Evolutionary conservation across 2,113 vertebrate genomes (phyloP).

Genomic region (Orthonyx spaldingii): DNA sequence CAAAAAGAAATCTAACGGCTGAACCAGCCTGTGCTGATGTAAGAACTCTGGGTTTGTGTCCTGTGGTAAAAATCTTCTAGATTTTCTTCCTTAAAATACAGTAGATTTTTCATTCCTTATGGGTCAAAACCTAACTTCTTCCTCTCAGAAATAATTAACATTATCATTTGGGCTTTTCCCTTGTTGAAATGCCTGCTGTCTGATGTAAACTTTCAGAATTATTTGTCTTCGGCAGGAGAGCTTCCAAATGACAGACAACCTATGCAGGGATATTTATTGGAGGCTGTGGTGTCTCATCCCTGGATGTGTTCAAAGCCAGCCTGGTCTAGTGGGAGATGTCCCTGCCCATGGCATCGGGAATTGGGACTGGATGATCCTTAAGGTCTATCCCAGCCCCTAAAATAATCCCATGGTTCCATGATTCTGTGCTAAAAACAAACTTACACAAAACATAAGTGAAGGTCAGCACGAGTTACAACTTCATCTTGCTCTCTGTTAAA

Average conservation of each 20-base stretch:
- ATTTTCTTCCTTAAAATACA: neutral
- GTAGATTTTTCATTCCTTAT: neutral
- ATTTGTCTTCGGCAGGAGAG: neutral
- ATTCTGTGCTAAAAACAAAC: neutral
- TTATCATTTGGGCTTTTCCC: neutral
- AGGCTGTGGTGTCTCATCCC: neutral
- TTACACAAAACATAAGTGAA: neutral
- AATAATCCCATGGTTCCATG: neutral
- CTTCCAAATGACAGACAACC: neutral
- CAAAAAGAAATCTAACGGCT: neutral
- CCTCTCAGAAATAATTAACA: neutral
- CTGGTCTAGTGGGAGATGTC: too few relatives aligned
- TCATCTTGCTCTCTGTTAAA: neutral
- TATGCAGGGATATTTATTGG: neutral
- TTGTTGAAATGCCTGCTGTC: neutral
- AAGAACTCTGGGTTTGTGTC: neutral
- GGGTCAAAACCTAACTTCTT: neutral
- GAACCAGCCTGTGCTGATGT: neutral
- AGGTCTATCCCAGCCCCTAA: neutral
- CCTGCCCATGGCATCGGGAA: too few relatives aligned
- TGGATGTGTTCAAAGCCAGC: neutral
- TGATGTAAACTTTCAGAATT: neutral
- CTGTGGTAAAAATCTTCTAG: neutral
- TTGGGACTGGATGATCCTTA: neutral
- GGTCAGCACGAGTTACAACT: neutral